Percentiles rank a stretch among this genome's conserved stretches.
phyloP scores from a whole-genome alignment of 2,113 vertebrate species.

The Sceloporus undulatus region DNA sequence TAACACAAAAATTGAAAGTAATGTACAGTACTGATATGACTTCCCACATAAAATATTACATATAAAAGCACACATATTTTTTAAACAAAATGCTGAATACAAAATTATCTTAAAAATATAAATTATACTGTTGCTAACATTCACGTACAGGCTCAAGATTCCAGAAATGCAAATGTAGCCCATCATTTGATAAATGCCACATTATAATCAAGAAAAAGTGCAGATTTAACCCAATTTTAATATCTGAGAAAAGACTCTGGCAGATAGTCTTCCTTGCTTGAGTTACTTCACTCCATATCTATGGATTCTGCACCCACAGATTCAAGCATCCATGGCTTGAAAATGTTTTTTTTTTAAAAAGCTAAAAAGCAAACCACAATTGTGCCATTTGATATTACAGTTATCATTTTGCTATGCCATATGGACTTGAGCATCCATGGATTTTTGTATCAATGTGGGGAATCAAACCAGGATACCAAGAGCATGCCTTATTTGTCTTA shows the following conservation, averaged over 20 bases:
- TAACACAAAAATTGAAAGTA: neutral
- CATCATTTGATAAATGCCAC: neutral
- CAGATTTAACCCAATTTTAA: neutral
- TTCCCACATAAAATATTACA: neutral
- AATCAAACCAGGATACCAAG: too few species aligned
- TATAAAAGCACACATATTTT: neutral
- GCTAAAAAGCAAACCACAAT: too few species aligned
- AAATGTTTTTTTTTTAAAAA: too few species aligned
- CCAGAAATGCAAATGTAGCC: neutral
- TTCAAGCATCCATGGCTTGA: too few species aligned
- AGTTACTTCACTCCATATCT: neutral
- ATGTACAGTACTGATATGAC: neutral
- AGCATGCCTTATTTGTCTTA: neutral
- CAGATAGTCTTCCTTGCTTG: neutral
- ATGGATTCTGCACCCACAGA: too few species aligned
- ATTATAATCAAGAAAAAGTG: neutral
- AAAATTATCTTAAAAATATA: neutral
- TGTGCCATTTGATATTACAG: too few species aligned
- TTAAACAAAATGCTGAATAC: neutral
- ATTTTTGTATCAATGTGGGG: too few species aligned
- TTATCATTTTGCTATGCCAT: too few species aligned
- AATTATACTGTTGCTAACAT: neutral
- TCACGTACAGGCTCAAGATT: neutral
- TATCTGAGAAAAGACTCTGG: neutral
- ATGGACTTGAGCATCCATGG: too few species aligned